A percentile compares a stretch with the other conserved stretches of the same genome.
These are phyloP conservation scores for Psilopsiagon aymara DNA, from an alignment of 2,113 vertebrate genomes.

Conservation along the genomic window DNA sequence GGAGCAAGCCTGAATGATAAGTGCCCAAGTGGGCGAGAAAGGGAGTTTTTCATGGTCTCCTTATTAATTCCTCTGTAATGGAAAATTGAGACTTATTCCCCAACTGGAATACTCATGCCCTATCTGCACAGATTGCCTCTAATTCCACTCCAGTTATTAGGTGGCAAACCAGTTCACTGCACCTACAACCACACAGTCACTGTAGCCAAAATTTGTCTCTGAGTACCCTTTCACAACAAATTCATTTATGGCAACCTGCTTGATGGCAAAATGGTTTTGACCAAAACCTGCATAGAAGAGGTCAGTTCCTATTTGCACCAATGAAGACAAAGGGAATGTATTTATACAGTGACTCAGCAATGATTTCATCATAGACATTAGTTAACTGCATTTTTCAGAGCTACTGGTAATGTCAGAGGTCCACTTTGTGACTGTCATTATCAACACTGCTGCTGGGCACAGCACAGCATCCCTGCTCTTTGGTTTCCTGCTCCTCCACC, in stretches of 20 bases:
- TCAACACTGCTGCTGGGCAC: not conserved
- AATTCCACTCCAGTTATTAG: not conserved
- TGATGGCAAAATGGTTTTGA: not conserved
- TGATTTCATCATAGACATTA: not conserved
- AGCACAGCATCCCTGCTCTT: not conserved
- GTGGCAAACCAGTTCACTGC: not conserved
- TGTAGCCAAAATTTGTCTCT: not conserved
- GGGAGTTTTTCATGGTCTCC: not conserved
- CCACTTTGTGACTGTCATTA: accelerated
- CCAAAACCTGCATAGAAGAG: not conserved
- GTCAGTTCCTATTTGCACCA: not conserved
- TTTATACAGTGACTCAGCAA: not conserved
- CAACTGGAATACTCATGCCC: not conserved
- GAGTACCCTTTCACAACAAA: not conserved
- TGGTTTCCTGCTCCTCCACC: not conserved
- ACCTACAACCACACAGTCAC: not conserved
- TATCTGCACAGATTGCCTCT: not conserved
- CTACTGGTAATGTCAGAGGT: not conserved
- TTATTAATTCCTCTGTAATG: not conserved
- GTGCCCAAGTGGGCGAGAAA: not conserved
- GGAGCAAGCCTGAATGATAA: not conserved
- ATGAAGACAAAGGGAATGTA: accelerated
- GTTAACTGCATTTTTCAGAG: not conserved
- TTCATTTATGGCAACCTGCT: not conserved
- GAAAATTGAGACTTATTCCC: not conserved